phyloP scores from a whole-genome alignment of 2,113 vertebrate genomes.

The Panurus biarmicus region DNA sequence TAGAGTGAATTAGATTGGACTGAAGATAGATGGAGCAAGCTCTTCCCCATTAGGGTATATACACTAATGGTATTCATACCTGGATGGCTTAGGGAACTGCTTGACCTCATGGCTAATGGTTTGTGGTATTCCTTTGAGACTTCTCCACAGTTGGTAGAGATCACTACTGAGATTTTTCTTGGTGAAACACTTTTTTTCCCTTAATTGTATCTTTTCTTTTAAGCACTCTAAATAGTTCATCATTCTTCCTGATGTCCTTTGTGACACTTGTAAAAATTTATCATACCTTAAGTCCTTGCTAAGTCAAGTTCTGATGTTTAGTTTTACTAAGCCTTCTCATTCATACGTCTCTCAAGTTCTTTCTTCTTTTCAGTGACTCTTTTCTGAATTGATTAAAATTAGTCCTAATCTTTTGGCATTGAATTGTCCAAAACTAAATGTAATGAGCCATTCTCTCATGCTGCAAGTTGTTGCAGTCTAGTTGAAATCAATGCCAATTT shows the following conservation, averaged over 20 bases:
- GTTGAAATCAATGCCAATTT: conserved; percentile 7
- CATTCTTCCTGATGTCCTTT: neutral
- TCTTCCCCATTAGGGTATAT: neutral
- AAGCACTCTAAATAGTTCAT: neutral
- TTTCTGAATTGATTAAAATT: neutral
- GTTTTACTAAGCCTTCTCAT: neutral
- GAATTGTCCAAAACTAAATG: neutral
- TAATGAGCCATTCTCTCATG: neutral
- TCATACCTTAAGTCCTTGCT: neutral
- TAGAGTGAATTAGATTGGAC: neutral
- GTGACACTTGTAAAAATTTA: neutral
- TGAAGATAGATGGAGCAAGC: neutral
- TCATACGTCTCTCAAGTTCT: neutral
- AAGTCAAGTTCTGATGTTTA: neutral
- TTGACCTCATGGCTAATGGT: neutral
- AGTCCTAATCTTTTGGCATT: neutral
- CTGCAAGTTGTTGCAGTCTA: neutral
- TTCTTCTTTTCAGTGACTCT: neutral
- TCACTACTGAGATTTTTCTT: neutral
- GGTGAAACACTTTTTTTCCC: neutral
- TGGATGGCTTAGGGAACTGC: neutral
- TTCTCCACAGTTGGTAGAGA: neutral
- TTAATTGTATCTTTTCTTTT: neutral
- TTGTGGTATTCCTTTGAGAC: neutral
- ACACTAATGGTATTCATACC: neutral